Evolutionary conservation across 1,140 invertebrate genomes (phyloP), one percentile per base, ranked within the genome.

Genomic region (Lineus longissimus): DNA sequence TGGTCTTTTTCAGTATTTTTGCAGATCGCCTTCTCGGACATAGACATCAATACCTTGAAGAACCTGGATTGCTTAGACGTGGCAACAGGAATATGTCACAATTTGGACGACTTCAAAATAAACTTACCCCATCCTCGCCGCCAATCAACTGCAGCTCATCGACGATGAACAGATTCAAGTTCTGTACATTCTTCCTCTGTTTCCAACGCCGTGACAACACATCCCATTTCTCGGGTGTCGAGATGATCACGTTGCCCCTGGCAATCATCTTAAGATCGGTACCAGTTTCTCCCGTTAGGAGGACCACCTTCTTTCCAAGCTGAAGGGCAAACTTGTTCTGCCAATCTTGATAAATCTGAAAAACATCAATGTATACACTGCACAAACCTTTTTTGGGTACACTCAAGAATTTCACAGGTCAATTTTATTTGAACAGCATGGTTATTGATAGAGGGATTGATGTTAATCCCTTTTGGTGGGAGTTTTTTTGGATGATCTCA

Each of bases 211-310:
- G 85, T 0, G 97, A 99, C 0, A 99, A 81, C 9, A 99, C 92
- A 81, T 99, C 97, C 97, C 97, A 99, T 73, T 97, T 96, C 70
- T 99, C 96, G 1, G 96, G 95, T 0, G 95, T 98, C 17, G 92
- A 92, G 59, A 99, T 90, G 7, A 99, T 91, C 25, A 99, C 89
- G 81, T 98, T 93, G 19, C 93, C 95, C 78, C 82, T 84, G 30
- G 85, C 83, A 2, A 87, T 63, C 4, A 97, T 78, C 75, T 99
- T 99, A 61, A 98, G 85, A 84, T 99, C 97, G 0, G 94, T 97
- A 0, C 93, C 92, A 1, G 95, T 97, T 84, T 99, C 97, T 0
- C 97, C 97, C 0, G 96, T 99, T n/a, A 99, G 75, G 17, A 95
- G 83, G 0, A 98, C 95, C 13, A 88, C 85, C 81, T 93, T 95